Evolutionary conservation across 2,797 vertebrate genomes (phyloP).

Genomic region (Enteromius anoplus): DNA sequence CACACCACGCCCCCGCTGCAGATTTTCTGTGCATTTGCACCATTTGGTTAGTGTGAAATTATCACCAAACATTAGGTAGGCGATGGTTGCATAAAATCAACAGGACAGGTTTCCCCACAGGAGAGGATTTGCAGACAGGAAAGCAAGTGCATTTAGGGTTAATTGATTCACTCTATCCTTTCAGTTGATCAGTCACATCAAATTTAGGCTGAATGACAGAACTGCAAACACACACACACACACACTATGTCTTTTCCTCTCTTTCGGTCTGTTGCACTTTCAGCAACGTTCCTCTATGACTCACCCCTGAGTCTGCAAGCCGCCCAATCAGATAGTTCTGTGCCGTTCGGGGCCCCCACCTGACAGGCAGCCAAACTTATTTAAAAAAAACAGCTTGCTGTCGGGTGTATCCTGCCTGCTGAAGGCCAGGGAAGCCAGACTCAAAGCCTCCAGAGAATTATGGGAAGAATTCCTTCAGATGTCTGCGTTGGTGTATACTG

Average conservation of each 20-base stretch:
- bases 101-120: conserved; percentile 28
- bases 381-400: conserved; percentile 50
- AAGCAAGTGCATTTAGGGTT: conserved; percentile 24
- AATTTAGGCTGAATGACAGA: conserved; percentile 35
- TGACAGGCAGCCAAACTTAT: conserved; percentile 59
- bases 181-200: conserved; percentile 35
- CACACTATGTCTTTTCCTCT: conserved; percentile 34
- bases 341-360: conserved; percentile 36
- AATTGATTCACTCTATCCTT: conserved; percentile 28
- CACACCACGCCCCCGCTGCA: conserved; percentile 48
- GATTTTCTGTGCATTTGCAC: conserved; percentile 42
- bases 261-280: conserved; percentile 9
- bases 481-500: conserved; percentile 9
- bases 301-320: conserved; percentile 54
- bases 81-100: conserved; percentile 36
- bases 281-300: conserved; percentile 45
- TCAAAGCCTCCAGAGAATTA: conserved; percentile 28
- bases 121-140: conserved; percentile 13
- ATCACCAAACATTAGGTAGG: conserved; percentile 43
- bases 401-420: conserved; percentile 46
- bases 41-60: conserved; percentile 41
- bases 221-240: conserved; percentile 27
- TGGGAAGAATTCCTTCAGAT: conserved; percentile 39
- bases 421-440: conserved; percentile 38
- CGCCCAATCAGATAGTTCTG: conserved; percentile 39